Conservation (phyloP, 2,888 invertebrate genomes). For the Lomographa bimaculata region DNA sequence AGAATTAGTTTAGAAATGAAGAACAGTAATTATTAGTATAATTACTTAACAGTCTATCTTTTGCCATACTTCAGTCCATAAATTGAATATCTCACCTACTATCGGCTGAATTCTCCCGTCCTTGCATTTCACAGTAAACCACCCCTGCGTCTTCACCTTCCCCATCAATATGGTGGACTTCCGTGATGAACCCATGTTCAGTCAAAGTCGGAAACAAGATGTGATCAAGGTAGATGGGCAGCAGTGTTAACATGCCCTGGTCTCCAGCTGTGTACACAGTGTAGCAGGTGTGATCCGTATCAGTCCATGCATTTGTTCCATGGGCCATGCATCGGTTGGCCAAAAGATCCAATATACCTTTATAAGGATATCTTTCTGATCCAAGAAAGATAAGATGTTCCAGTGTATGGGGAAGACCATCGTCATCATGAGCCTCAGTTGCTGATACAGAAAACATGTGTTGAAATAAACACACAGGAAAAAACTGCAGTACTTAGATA, state of each 20-base stretch:
- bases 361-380: constrained; percentile 94
- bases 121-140: constrained; percentile 98
- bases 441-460: too few relatives aligned
- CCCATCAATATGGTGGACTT: constrained; percentile 95
- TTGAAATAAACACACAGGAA: constrained; percentile 15
- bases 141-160: constrained; percentile 96
- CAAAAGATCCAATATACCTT: constrained; percentile 93
- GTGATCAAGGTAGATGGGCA: constrained; percentile 96
- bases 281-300: constrained; percentile 94
- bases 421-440: constrained; percentile 95
- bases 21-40: too few relatives aligned
- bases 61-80: too few relatives aligned
- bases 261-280: constrained; percentile 93
- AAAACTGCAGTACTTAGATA: constrained; percentile 2
- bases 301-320: constrained; percentile 96
- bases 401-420: constrained; percentile 96
- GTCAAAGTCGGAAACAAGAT: constrained; percentile 92
- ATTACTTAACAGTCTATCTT: too few relatives aligned
- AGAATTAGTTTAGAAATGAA: too few relatives aligned
- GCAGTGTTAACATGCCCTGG: constrained; percentile 93
- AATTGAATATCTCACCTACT: constrained; percentile 66
- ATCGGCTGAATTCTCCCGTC: constrained; percentile 91
- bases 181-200: constrained; percentile 92
- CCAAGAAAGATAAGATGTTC: constrained; percentile 96
- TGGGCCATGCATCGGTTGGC: constrained; percentile 95